Conservation (phyloP, 2,888 invertebrate genomes). For the Glyphotaelius pellucidus region DNA sequence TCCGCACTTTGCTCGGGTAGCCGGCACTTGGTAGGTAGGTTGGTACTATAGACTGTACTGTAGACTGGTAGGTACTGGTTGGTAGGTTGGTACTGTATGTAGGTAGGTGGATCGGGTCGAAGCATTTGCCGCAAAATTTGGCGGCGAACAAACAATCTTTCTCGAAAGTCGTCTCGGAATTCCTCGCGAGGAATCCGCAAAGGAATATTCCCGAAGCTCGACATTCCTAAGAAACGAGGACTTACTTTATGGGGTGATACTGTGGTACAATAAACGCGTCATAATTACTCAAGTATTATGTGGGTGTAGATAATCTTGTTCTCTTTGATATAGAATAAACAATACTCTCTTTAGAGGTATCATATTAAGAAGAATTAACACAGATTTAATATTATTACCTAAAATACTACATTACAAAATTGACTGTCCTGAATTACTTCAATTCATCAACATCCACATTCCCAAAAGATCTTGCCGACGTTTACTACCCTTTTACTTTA, state of each 20-base stretch:
- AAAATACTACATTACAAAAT: too few relatives aligned
- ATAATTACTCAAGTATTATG: neutral
- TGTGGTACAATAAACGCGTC: neutral
- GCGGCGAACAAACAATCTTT: slow-evolving; percentile 35
- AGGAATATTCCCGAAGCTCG: neutral
- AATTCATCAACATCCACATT: too few relatives aligned
- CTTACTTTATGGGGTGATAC: neutral
- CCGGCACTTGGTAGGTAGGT: neutral
- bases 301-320: neutral
- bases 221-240: neutral
- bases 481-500: too few relatives aligned
- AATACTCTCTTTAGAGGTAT: neutral
- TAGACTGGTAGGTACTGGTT: neutral
- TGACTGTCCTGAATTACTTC: too few relatives aligned
- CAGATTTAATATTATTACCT: too few relatives aligned
- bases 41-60: neutral
- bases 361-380: too few relatives aligned
- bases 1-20: neutral
- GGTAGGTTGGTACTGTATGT: neutral
- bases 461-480: too few relatives aligned
- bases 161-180: slow-evolving; percentile 8
- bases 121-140: slow-evolving; percentile 21
- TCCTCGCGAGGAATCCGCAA: neutral
- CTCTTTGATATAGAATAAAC: neutral
- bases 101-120: neutral